Conservation (phyloP, 2,797 vertebrate species). For the Characodon lateralis region DNA sequence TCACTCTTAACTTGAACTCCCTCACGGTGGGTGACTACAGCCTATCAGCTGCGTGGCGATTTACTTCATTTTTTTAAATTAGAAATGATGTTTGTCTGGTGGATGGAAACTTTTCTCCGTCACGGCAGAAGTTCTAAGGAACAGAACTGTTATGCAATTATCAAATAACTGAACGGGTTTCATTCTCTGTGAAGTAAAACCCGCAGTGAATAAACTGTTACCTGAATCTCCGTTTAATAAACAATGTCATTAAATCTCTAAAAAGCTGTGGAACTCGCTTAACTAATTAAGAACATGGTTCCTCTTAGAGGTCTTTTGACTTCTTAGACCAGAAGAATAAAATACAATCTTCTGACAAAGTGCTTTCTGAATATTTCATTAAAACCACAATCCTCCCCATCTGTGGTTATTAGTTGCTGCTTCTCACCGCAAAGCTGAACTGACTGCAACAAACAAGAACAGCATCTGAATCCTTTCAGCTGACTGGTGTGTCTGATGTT, state of each 20-base stretch:
- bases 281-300: neutral
- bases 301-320: neutral
- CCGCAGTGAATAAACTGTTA: slow-evolving; percentile 1
- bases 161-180: slow-evolving; percentile 5
- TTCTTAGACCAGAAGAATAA: neutral
- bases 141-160: neutral
- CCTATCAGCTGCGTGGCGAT: neutral
- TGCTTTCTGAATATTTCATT: neutral
- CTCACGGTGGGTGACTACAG: neutral
- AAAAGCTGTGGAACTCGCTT: neutral
- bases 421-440: neutral
- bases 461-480: neutral
- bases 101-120: neutral
- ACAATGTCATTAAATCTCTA: neutral
- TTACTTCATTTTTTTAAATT: neutral
- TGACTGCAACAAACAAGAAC: neutral
- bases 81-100: neutral
- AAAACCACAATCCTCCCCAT: neutral
- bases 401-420: neutral
- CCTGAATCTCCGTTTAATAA: neutral
- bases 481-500: neutral
- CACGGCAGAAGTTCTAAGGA: neutral
- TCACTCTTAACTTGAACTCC: neutral
- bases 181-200: slow-evolving; percentile 12
- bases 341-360: neutral